Evolutionary conservation across 1,140 invertebrate species (phyloP).

Genomic region (Callitettix versicolor): DNA sequence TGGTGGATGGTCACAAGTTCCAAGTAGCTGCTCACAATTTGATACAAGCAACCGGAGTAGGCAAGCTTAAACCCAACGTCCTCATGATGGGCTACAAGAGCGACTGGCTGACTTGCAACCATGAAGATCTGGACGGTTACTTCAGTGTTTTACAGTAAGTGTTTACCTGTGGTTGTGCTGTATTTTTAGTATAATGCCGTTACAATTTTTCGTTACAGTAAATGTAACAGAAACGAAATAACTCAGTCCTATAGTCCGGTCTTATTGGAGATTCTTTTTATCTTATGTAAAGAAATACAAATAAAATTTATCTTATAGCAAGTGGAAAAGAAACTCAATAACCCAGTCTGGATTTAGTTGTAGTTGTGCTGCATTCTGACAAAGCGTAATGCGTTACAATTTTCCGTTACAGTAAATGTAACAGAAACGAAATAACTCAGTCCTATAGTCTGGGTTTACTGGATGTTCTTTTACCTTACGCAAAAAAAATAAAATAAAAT

Average conservation of each 20-base stretch:
- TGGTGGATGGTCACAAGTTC: constrained; percentile 65
- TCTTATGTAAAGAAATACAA: no score
- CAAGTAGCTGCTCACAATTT: constrained; percentile 69
- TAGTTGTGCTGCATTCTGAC: no score
- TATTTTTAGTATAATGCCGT: neutral
- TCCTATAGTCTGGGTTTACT: no score
- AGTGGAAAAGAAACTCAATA: no score
- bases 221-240: neutral
- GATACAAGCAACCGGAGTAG: constrained; percentile 73
- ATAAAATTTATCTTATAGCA: no score
- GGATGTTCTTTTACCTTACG: no score
- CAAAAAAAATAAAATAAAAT: no score
- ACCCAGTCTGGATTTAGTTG: no score
- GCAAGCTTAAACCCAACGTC: constrained; percentile 87
- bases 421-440: no score
- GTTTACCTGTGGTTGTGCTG: neutral
- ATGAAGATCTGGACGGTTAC: constrained; percentile 69
- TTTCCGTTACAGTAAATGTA: no score
- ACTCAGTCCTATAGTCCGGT: neutral
- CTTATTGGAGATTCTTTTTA: neutral
- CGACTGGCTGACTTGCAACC: constrained; percentile 67
- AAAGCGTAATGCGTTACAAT: no score
- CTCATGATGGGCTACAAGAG: constrained; percentile 89
- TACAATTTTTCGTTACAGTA: neutral
- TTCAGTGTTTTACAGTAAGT: constrained; percentile 91